Evolutionary conservation across 2,113 vertebrate genomes (phyloP).

Genomic region (Crotalus viridis): DNA sequence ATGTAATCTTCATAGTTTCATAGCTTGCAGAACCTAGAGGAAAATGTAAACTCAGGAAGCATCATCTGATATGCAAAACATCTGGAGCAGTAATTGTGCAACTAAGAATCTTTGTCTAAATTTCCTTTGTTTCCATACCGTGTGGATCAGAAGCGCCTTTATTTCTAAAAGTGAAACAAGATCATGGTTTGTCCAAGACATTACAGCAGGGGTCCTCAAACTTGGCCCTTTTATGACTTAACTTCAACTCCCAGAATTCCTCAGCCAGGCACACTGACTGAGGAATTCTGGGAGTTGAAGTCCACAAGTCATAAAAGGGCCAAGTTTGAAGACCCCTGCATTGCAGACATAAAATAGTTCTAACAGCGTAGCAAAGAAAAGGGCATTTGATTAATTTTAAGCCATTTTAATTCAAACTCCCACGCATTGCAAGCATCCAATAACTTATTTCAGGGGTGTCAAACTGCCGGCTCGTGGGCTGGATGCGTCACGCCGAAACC

Average conservation of each 20-base stretch:
- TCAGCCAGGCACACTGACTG: too few species aligned
- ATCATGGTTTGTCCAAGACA: not conserved
- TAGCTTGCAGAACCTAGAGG: not conserved
- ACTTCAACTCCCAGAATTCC: too few species aligned
- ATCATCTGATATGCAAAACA: not conserved
- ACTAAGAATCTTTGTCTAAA: not conserved
- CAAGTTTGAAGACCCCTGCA: too few species aligned
- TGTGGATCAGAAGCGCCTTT: not conserved
- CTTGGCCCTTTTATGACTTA: too few species aligned
- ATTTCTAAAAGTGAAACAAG: not conserved
- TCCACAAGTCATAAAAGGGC: too few species aligned
- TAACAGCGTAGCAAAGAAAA: not conserved
- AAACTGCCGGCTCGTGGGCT: too few species aligned
- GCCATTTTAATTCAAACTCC: not conserved
- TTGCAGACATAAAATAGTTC: not conserved
- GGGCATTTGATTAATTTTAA: not conserved
- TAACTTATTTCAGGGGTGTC: not conserved
- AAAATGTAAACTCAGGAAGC: not conserved
- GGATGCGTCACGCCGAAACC: too few species aligned
- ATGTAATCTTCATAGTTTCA: not conserved
- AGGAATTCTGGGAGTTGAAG: too few species aligned
- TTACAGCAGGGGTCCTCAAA: not conserved
- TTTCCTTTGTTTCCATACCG: not conserved
- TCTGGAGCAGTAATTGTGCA: not conserved
- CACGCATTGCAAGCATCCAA: not conserved